These are phyloP conservation scores for Aulostomus chinensis DNA, from an alignment of 2,797 vertebrate species.

Conservation along the genomic window DNA sequence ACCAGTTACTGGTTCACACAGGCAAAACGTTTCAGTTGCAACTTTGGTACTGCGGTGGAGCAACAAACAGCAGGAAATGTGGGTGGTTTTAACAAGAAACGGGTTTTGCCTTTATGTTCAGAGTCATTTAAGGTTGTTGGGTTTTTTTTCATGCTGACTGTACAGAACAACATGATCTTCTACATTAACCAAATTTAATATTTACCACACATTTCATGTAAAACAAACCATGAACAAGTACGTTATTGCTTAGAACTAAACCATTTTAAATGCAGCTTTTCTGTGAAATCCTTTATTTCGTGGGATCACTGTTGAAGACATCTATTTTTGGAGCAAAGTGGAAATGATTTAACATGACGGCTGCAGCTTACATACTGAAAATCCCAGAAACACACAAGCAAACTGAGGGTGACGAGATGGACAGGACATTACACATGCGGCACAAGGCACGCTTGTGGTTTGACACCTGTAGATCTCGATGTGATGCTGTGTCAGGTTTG, in stretches of 20 bases:
- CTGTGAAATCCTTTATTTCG: not conserved
- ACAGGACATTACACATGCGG: not conserved
- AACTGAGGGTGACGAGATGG: slow-evolving; percentile 3
- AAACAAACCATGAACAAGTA: not conserved
- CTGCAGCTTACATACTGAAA: not conserved
- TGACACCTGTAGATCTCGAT: slow-evolving; percentile 46
- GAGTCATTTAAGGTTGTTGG: slow-evolving; percentile 62
- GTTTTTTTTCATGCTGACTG: slow-evolving; percentile 59
- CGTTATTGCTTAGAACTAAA: not conserved
- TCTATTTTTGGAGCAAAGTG: not conserved
- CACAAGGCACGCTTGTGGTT: slow-evolving; percentile 46
- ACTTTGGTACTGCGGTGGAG: slow-evolving; percentile 72
- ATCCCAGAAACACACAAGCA: not conserved
- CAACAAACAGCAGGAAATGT: slow-evolving; percentile 85
- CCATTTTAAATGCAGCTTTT: not conserved
- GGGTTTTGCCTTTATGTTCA: slow-evolving; percentile 76
- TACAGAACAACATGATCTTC: slow-evolving; percentile 37
- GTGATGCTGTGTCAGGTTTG: no score
- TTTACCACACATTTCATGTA: not conserved
- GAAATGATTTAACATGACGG: not conserved
- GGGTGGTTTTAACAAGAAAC: slow-evolving; percentile 87
- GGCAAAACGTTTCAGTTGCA: slow-evolving; percentile 65
- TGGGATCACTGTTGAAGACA: fast-evolving
- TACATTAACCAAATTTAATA: slow-evolving; percentile 13
- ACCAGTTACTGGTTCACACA: slow-evolving; percentile 22